Evolutionary conservation across 2,113 vertebrate species (phyloP).

Genomic region (Tonatia bakeri): DNA sequence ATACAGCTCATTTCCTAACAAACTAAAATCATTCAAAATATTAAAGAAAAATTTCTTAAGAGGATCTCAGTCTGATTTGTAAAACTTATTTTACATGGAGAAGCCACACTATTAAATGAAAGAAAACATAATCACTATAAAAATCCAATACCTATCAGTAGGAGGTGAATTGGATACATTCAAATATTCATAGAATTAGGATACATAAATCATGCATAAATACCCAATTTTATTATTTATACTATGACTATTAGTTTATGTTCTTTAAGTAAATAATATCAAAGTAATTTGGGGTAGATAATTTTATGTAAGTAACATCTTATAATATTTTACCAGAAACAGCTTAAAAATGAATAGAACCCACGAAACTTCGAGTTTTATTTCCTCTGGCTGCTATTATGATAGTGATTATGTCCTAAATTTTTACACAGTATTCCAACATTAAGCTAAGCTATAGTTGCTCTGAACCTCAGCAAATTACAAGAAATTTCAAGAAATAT

Average conservation of each 20-base stretch:
- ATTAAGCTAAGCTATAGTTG: constrained; percentile 10
- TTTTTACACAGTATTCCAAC: neutral
- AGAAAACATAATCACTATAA: neutral
- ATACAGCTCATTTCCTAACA: neutral
- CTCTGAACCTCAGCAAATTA: constrained; percentile 19
- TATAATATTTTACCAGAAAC: neutral
- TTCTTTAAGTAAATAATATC: neutral
- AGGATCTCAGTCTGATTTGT: neutral
- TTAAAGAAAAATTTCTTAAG: neutral
- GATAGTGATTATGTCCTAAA: neutral
- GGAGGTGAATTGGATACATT: neutral
- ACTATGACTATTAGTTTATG: neutral
- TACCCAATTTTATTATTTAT: neutral
- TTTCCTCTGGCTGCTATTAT: neutral
- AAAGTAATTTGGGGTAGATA: neutral
- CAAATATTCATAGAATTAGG: neutral
- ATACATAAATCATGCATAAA: neutral
- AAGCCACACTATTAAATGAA: neutral
- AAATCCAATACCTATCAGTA: neutral
- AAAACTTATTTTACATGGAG: neutral
- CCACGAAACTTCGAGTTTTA: neutral
- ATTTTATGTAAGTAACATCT: neutral
- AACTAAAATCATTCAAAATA: neutral
- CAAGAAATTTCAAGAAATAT: neutral
- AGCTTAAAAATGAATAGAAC: neutral